phyloP scores from a whole-genome alignment of 2,113 vertebrate genomes.

The Pristiophorus japonicus region DNA sequence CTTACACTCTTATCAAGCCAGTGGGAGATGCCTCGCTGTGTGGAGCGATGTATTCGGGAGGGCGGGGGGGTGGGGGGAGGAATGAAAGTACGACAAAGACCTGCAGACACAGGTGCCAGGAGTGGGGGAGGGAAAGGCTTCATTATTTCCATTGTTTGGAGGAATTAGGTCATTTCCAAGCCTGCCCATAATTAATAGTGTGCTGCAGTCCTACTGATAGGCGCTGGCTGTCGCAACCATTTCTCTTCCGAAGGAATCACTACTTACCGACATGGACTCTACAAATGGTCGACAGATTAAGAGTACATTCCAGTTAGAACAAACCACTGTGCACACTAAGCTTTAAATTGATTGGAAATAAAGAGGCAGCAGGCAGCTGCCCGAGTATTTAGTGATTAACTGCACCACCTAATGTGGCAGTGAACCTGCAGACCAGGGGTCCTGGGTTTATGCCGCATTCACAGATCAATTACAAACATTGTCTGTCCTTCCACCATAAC shows the following conservation, averaged over 20 bases:
- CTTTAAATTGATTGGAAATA: constrained; percentile 24
- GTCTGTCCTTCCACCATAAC: neutral
- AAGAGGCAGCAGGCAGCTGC: neutral
- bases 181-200: constrained; percentile 9
- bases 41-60: neutral
- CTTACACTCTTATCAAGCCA: constrained; percentile 4
- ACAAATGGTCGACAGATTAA: constrained; percentile 5
- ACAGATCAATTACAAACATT: neutral
- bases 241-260: neutral
- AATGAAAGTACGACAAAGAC: neutral
- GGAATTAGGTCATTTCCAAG: constrained; percentile 18
- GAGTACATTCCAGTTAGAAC: constrained; percentile 17
- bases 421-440: neutral
- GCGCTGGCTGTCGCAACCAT: neutral
- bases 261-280: neutral
- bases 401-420: neutral
- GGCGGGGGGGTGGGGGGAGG: neutral
- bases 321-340: neutral
- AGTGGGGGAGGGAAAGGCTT: neutral
- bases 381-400: neutral
- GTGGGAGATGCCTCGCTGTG: neutral
- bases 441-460: neutral
- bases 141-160: neutral
- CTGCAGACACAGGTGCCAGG: constrained; percentile 20
- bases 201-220: neutral